Evolutionary conservation across 2,888 invertebrate genomes (phyloP), one percentile per base, ranked within the genome.

Genomic region (Leptinotarsa peninsularis): DNA sequence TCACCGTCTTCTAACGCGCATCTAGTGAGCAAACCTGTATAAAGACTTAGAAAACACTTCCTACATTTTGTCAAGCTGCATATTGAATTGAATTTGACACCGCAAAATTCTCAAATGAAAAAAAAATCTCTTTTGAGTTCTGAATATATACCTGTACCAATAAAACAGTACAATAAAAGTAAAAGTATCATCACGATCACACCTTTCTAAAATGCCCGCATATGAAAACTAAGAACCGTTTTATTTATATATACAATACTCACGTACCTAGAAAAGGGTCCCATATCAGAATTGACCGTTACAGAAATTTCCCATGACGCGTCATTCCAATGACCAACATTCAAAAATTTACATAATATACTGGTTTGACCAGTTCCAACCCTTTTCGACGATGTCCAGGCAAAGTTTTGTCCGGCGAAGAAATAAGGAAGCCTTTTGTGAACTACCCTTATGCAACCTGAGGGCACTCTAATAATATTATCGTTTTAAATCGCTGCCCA

Each of bases 351-450:
- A 82, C 86, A 86, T 86, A 86, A 82, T 79, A 84, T 85, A 86
- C 86, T 85, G 82, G 86, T 86, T 84, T 84, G 85, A 85, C 86
- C 85, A 84, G 84, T 86, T 84, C 80, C 81, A 75, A 81, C 82
- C 83, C 85, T 78, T 81, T 70, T 73, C 54, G 67, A 77, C 71
- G 73, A 78, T 81, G 82, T 82, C 82, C 82, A 80, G 79, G 78
- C 77, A 68, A 80, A 79, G 80, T 77, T 74, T 71, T 70, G 79
- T 76, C 76, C 80, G 78, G 79, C 80, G 73, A 78, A 79, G 78
- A 71, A 81, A 77, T 76, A 72, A 80, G 80, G 81, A 81, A 79
- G 80, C 81, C 81, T 79, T 82, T 81, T 75, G 67, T 75, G 70
- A 71, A 76, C 71, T 75, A 77, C 80, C 81, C 80, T 80, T 77